Percentiles rank a stretch among this genome's conserved stretches.
Evolutionary conservation across 2,113 vertebrate species (phyloP).

Genomic region (Urocynchramus pylzowi): DNA sequence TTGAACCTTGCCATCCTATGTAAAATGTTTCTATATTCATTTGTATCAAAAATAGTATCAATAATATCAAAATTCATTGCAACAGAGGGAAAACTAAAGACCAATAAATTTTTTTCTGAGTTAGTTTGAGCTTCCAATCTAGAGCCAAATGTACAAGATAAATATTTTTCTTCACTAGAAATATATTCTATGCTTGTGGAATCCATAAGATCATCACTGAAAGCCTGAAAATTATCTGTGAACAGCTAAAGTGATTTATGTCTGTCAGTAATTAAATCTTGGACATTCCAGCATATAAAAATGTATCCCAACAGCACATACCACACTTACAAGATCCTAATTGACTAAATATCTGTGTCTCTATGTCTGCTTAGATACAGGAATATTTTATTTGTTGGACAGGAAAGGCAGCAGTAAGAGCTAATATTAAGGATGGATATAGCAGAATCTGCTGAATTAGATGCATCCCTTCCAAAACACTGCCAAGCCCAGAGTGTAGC

Average conservation of each 20-base stretch:
- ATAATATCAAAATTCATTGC: background rate
- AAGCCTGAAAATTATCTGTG: background rate
- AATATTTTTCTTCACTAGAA: background rate
- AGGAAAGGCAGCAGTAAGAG: background rate
- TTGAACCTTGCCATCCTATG: background rate
- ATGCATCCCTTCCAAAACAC: background rate
- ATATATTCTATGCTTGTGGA: background rate
- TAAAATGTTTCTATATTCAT: slow-evolving; percentile 5
- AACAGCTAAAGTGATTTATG: background rate
- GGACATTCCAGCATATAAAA: background rate
- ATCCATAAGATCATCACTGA: background rate
- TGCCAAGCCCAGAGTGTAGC: background rate
- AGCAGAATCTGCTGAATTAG: background rate
- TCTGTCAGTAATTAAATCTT: background rate
- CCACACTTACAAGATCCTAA: background rate
- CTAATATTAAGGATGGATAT: background rate
- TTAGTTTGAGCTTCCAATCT: background rate
- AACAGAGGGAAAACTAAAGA: background rate
- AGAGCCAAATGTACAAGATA: background rate
- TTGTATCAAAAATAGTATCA: slow-evolving; percentile 21
- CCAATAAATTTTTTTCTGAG: background rate
- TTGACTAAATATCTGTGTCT: background rate
- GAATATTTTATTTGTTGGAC: background rate
- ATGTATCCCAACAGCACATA: background rate
- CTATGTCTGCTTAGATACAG: background rate